Evolutionary conservation across 2,113 vertebrate species (phyloP), one percentile per base, ranked within the genome.

Genomic region (Xiphias gladius): DNA sequence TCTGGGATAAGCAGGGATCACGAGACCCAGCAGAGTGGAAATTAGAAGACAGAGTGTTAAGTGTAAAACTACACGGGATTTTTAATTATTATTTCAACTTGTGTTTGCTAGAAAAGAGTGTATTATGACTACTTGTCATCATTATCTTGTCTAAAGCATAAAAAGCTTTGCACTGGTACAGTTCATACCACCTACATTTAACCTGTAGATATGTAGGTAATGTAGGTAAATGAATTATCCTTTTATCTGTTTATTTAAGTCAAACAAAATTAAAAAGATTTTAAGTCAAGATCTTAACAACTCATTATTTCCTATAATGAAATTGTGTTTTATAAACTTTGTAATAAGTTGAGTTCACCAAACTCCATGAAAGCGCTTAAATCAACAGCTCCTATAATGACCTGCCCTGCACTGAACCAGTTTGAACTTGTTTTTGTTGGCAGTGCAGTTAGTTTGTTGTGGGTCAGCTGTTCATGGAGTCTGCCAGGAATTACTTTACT

Each of bases 1-100:
- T 65, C 17, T 11, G 5, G 9, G n/a, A 79, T 35, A 63, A 67
- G 63, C 26, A 58, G 39, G 41, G 59, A 76, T 80, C 41, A 86
- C 57, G 46, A 54, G 43, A 77, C 35, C 37, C 54, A 39, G 26
- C 37, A 71, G 37, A 30, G 41, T 46, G 48, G 46, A 73, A 72
- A 70, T 77, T 19, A 57, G 17, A 70, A 13, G 14, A 70, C 19
- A 63, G 32, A 14, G 32, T 68, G 64, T 68, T 48, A 52, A 84
- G 19, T 78, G 65, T 78, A 14, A 79, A 76, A 63, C 37, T 63
- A 58, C 30, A 70, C 14, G 0, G 63, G 39, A 73, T 0, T 55
- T 81, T 39, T 12, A 75, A 70, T 35, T 39, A 76, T 80, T 50
- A 46, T 73, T 57, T 1, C 46, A 19, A 75, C 41, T 7, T 26